Base-by-base conservation (phyloP, 1,140 invertebrate species). In the Temnothorax nylanderi region DNA sequence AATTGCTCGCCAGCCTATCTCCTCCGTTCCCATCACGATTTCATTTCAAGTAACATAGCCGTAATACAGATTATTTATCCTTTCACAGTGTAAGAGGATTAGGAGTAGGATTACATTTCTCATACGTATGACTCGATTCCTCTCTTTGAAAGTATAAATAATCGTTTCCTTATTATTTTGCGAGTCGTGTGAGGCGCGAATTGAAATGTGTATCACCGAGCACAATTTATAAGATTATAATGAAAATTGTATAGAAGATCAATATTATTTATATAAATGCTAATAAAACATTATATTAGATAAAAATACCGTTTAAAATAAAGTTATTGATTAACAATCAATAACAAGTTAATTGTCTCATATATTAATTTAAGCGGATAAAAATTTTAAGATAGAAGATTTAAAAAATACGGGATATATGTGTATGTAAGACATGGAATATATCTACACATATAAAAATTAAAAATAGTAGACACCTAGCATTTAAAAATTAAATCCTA, bases 1-100 rank as follows among this genome's bases (percentile, higher is more conserved):
- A 84, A 84, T 84, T 74, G 80, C 54, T n/a, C 32, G 54, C 10
- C 41, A 5, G 54, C 80, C 80, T 74, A 74, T 75, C 26, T 49
- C 69, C 16, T 13, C 5, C 41, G 60, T 65, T 62, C 54, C 56
- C 37, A 16, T 82, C 51, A 54, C 51, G 49, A 72, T 82, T 82
- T 84, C 18, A 26, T 74, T 72, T 74, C 54, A 49, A 75, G 32
- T 60, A 84, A 84, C 80, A 26, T 51, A 10, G 44, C 47, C 47
- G 47, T 58, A 58, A 32, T 49, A 37, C 41, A 60, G 80, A 75
- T 84, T 81, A 26, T 81, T 84, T 84, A 75, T 84, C 41, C 54
- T 60, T 62, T 32, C 41, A 13, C 41, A n/a, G 41, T 32, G 69
- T 75, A 75, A 75, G 80, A 84, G 80, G 80, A 84, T 84, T 60